These are phyloP conservation scores for Antheraea yamamai DNA, from an alignment of 2,888 invertebrate species.

Conservation along the genomic window DNA sequence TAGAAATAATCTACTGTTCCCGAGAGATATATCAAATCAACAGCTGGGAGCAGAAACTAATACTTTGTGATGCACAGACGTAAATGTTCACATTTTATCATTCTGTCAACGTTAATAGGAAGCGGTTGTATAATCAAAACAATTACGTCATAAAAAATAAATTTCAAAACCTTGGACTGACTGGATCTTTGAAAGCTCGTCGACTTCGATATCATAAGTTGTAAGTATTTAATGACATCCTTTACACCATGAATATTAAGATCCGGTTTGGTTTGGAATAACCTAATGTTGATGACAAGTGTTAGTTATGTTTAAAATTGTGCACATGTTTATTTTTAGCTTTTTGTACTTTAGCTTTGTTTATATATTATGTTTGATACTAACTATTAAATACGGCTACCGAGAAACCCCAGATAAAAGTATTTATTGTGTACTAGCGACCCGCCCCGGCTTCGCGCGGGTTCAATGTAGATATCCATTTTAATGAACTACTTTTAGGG, in stretches of 20 bases:
- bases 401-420: too few relatives aligned
- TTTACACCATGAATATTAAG: slow-evolving; percentile 5
- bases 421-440: too few relatives aligned
- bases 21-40: too few relatives aligned
- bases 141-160: slow-evolving; percentile 8
- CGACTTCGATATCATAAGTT: not conserved
- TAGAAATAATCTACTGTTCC: too few relatives aligned
- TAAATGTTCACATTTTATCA: not conserved
- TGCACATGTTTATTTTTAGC: slow-evolving; percentile 1
- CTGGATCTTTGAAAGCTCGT: slow-evolving; percentile 12
- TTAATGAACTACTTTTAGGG: too few relatives aligned
- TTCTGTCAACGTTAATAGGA: not conserved
- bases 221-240: slow-evolving; percentile 12
- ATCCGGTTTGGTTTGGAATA: slow-evolving; percentile 3
- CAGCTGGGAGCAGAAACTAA: too few relatives aligned
- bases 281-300: not conserved
- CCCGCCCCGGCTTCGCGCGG: too few relatives aligned
- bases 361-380: not conserved
- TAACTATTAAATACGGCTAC: not conserved
- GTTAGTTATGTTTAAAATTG: not conserved
- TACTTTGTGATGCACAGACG: too few relatives aligned
- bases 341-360: not conserved
- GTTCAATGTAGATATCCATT: too few relatives aligned
- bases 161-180: slow-evolving; percentile 1
- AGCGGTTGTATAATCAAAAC: not conserved